Evolutionary conservation across 1,140 invertebrate genomes (phyloP), one percentile per base, ranked within the genome.

Genomic region (Caenorhabditis inopinata): DNA sequence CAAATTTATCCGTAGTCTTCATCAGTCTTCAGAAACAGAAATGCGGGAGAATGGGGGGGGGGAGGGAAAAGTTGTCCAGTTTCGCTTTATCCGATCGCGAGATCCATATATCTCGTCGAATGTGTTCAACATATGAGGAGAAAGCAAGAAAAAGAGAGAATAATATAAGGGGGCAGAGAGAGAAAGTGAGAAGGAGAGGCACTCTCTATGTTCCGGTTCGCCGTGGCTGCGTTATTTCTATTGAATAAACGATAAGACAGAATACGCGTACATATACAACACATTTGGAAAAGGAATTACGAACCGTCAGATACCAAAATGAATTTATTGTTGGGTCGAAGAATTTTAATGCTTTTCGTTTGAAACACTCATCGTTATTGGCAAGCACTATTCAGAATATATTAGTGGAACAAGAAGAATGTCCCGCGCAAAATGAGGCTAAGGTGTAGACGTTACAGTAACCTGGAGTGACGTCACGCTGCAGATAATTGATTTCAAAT

Each of bases 191-290:
- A n/a, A n/a, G n/a, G n/a, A n/a, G n/a, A n/a, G n/a, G n/a, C n/a
- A n/a, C n/a, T n/a, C n/a, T n/a, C n/a, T n/a, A n/a, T 68, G 58
- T 68, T 68, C 58, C 58, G 58, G 58, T 68, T 68, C n/a, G 58
- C 58, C 38, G 5, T 42, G 6, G 35, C 58, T 18, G n/a, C 32
- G 38, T 68, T 42, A 68, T n/a, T 38, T 68, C 32, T 42, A 38
- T 68, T 38, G 58, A 68, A 68, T 38, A 38, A 35, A 68, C 58
- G 58, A 68, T 68, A 68, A 68, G 58, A 21, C 32, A 38, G 32
- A 68, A 68, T 38, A 38, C 12, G 35, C 35, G 14, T 7, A 68
- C 38, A 68, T 32, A 14, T 32, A 25, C 18, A 25, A 51, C 23
- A 58, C 32, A 68, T 12, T 38, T 7, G 23, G n/a, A 38, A 38